Evolutionary conservation across 2,888 invertebrate species (phyloP), one percentile per base, ranked within the genome.

Genomic region (Synanthedon formicaeformis): DNA sequence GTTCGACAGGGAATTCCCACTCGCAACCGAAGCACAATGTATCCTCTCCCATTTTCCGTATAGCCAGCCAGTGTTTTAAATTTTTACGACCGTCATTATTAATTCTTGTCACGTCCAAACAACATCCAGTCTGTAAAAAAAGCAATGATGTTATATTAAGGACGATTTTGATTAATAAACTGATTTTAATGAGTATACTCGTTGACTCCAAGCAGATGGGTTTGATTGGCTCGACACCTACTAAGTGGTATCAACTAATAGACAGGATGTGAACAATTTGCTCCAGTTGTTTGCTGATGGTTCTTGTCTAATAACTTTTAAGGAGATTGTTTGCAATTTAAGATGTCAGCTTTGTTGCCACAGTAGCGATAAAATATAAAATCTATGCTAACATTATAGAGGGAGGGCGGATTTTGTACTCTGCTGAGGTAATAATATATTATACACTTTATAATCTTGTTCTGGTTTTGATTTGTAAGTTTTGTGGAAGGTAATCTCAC

Each of bases 191-290:
- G 60, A 73, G 73, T 76, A 71, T 73, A 74, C 77, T 70, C 63
- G 63, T 67, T 71, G 69, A 71, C 73, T 66, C 58, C 49, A 58
- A 64, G 77, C 82, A 81, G 80, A 81, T 83, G 82, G 71, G 71
- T 78, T 75, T 73, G 75, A 77, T 81, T 78, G 79, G 68, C 69
- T 10, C 72, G 71, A 78, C 81, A 82, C 81, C 78, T 82, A 78
- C 78, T 81, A 75, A 75, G 75, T 67, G 66, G 67, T 62, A 69
- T 71, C 68, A 67, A 73, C 71, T 79, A 76, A 81, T 68, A 68
- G 70, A 67, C 80, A 82, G 85, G 86, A 86, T 81, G 84, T 75
- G 62, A 70, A 66, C 82, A 85, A 85, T 86, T 85, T 77, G 76
- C 68, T 74, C 75, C 81, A 82, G 81, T 81, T 81, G 73, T 74